Evolutionary conservation across 2,888 invertebrate species (phyloP).

Genomic region (Napeogenes inachia): DNA sequence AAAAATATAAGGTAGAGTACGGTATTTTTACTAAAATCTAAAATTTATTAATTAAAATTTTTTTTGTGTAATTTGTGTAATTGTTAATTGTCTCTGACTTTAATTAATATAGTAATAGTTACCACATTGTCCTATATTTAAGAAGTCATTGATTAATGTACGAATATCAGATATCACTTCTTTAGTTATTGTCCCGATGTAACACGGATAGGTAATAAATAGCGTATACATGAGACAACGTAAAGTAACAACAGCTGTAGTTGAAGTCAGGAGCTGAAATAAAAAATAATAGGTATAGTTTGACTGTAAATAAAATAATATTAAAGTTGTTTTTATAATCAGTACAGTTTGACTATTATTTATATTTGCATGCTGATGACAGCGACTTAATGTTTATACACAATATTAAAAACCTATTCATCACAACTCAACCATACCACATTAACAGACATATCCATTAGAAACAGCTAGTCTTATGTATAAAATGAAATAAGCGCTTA

Average conservation of each 20-base stretch:
- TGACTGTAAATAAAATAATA: too few relatives aligned
- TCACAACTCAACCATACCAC: too few relatives aligned
- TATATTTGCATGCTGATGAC: too few relatives aligned
- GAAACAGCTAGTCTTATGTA: too few relatives aligned
- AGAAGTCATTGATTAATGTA: slow-evolving; percentile 41
- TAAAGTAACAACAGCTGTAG: slow-evolving; percentile 35
- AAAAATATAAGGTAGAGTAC: too few relatives aligned
- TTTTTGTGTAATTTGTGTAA: neutral
- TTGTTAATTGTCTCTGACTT: neutral
- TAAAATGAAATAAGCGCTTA: slow-evolving; percentile 29
- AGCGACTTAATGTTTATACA: too few relatives aligned
- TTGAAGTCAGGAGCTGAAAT: neutral
- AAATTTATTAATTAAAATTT: too few relatives aligned
- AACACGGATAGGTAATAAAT: slow-evolving; percentile 49
- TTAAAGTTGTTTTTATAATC: too few relatives aligned
- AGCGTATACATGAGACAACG: slow-evolving; percentile 48
- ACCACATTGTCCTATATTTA: neutral
- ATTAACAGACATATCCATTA: too few relatives aligned
- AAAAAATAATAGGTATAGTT: neutral
- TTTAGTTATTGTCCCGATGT: slow-evolving; percentile 48
- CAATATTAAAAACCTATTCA: too few relatives aligned
- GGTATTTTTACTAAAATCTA: too few relatives aligned
- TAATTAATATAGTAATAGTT: neutral
- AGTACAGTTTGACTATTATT: too few relatives aligned
- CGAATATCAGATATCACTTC: slow-evolving; percentile 47